A percentile compares a stretch with the other conserved stretches of the same genome.
phyloP scores from a whole-genome alignment of 2,888 invertebrate species.

The Sceliomorpha sp. region DNA sequence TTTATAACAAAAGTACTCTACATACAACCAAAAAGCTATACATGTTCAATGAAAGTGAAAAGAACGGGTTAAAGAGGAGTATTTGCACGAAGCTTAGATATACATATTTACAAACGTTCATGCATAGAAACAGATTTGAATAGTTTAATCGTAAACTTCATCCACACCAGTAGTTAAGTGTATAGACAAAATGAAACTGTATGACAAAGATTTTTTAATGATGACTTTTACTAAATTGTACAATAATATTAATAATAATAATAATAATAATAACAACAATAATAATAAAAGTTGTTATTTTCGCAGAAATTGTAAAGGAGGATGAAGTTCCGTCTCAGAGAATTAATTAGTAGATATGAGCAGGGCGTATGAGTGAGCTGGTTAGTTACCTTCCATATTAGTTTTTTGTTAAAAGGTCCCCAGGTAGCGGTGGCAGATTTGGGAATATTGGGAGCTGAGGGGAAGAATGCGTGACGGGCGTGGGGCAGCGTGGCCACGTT shows the following conservation, averaged over 20 bases:
- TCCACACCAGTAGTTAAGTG: constrained; percentile 3
- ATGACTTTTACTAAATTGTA: too few species aligned
- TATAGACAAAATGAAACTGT: too few species aligned
- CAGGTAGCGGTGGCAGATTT: constrained; percentile 84
- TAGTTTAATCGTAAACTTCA: constrained; percentile 33
- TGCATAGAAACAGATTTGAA: constrained; percentile 57
- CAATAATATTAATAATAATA: too few species aligned
- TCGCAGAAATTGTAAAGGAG: not conserved
- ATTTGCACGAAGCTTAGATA: constrained; percentile 57
- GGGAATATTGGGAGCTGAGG: constrained; percentile 82
- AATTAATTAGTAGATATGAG: constrained; percentile 47
- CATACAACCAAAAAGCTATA: constrained; percentile 38
- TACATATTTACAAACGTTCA: constrained; percentile 60
- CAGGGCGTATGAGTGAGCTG: constrained; percentile 43
- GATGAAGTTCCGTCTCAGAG: constrained; percentile 1
- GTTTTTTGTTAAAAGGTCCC: constrained; percentile 85
- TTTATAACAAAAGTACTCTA: constrained; percentile 22
- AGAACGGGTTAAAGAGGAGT: constrained; percentile 46
- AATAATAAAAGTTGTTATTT: not conserved
- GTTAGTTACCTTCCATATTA: constrained; percentile 84
- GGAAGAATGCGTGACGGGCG: constrained; percentile 78
- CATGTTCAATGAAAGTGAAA: constrained; percentile 40
- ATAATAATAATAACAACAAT: too few species aligned
- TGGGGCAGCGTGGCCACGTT: constrained; percentile 78
- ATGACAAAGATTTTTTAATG: too few species aligned